Conservation (phyloP, 2,888 invertebrate species). For the Buathra laborator region DNA sequence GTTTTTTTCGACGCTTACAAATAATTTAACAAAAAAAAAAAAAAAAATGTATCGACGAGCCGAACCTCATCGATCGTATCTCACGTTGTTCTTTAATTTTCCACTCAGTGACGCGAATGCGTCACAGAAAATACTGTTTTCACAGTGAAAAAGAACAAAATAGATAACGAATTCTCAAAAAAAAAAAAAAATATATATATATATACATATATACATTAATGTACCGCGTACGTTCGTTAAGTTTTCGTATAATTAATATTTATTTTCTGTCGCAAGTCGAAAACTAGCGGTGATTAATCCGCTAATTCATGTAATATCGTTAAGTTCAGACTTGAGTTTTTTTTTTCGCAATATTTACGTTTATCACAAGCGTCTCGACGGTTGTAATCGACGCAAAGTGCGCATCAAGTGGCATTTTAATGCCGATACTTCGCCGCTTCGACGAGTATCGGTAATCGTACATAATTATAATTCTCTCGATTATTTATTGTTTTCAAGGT, state of each 20-base stretch:
- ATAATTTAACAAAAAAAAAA: slow-evolving; percentile 1
- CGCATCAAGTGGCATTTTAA: slow-evolving; percentile 65
- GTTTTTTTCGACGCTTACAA: not conserved
- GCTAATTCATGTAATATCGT: not conserved
- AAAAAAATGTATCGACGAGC: not conserved
- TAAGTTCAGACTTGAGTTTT: slow-evolving; percentile 14
- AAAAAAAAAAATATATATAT: slow-evolving; percentile 35
- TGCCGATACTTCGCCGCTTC: not conserved
- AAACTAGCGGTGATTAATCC: slow-evolving; percentile 23
- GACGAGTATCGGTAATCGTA: slow-evolving; percentile 9
- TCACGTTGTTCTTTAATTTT: not conserved
- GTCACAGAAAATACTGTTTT: slow-evolving; percentile 15
- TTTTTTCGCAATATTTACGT: slow-evolving; percentile 6
- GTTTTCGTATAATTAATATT: slow-evolving; percentile 64
- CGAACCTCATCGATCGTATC: not conserved
- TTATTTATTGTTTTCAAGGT: slow-evolving; percentile 44
- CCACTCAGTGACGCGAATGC: not conserved
- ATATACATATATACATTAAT: slow-evolving; percentile 1
- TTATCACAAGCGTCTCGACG: slow-evolving; percentile 36
- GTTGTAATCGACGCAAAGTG: slow-evolving; percentile 10
- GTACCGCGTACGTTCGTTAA: slow-evolving; percentile 49
- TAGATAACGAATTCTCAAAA: slow-evolving; percentile 34
- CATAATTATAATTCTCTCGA: slow-evolving; percentile 9
- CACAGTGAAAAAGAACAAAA: slow-evolving; percentile 8
- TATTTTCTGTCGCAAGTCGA: slow-evolving; percentile 55